phyloP scores from a whole-genome alignment of 1,140 invertebrate genomes.

The Gryon sp. region DNA sequence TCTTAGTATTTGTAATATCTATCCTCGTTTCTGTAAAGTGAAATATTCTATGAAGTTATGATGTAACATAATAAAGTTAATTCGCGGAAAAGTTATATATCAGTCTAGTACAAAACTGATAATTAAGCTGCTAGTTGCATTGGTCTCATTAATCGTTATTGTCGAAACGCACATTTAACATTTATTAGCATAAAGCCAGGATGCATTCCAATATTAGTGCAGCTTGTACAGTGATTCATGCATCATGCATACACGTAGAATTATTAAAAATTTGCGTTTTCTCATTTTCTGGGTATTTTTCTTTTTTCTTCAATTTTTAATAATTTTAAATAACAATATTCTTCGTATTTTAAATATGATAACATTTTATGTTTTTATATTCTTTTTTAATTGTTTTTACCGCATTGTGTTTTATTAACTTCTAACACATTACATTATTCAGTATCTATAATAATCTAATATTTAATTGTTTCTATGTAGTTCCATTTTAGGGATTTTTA shows the following conservation, averaged over 20 bases:
- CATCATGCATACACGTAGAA: slow-evolving; percentile 25
- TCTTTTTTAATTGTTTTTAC: too few relatives aligned
- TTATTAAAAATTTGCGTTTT: slow-evolving; percentile 21
- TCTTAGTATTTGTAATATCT: too few relatives aligned
- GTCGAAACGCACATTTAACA: slow-evolving; percentile 49
- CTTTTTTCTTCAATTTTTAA: too few relatives aligned
- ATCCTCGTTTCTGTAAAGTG: too few relatives aligned
- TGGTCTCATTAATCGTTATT: slow-evolving; percentile 42
- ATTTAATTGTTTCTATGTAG: too few relatives aligned
- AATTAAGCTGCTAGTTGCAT: slow-evolving; percentile 46
- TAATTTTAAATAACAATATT: not conserved
- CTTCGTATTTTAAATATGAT: too few relatives aligned
- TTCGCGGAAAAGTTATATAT: slow-evolving; percentile 27
- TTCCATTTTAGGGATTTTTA: too few relatives aligned
- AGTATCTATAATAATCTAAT: too few relatives aligned
- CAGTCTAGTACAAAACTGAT: slow-evolving; percentile 20
- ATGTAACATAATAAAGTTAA: slow-evolving; percentile 10
- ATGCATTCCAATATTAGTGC: slow-evolving; percentile 12
- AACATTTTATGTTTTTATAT: too few relatives aligned
- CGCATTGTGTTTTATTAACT: too few relatives aligned
- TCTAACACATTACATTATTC: too few relatives aligned
- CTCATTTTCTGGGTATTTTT: not conserved
- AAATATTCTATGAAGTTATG: not conserved
- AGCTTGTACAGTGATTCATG: slow-evolving; percentile 39
- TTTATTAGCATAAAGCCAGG: slow-evolving; percentile 49